Evolutionary conservation across 2,797 vertebrate genomes (phyloP).

Genomic region (Fringilla coelebs): DNA sequence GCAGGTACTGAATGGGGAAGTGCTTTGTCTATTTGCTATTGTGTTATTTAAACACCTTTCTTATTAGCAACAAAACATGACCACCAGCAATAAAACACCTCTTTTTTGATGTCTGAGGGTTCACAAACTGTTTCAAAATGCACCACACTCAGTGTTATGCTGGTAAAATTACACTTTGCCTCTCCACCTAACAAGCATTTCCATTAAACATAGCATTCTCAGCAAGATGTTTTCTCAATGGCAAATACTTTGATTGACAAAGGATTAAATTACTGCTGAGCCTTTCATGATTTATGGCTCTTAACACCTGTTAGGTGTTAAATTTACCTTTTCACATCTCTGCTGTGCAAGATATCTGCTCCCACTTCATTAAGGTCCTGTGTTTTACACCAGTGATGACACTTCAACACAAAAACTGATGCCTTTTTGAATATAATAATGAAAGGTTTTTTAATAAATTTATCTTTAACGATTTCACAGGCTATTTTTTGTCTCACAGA

Average conservation of each 20-base stretch:
- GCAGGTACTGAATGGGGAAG: background rate
- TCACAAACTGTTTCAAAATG: background rate
- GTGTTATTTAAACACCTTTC: background rate
- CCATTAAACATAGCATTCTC: constrained; percentile 16
- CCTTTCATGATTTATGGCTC: background rate
- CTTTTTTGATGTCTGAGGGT: background rate
- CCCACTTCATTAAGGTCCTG: background rate
- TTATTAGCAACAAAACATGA: background rate
- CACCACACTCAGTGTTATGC: background rate
- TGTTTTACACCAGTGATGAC: constrained; percentile 4
- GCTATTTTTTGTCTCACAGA: background rate
- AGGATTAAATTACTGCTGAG: constrained; percentile 37
- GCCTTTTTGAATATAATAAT: background rate
- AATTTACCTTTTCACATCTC: constrained; percentile 50
- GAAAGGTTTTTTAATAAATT: background rate
- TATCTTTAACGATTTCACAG: background rate
- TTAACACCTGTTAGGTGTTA: constrained; percentile 50
- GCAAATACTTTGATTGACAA: constrained; percentile 48
- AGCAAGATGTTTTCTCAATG: constrained; percentile 18
- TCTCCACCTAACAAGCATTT: constrained; percentile 26
- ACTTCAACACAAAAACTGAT: background rate
- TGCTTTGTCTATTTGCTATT: background rate
- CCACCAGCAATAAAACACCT: background rate
- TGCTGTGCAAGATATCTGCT: background rate
- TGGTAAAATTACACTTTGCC: constrained; percentile 10